Percentiles rank a stretch among this genome's conserved stretches.
phyloP scores from a whole-genome alignment of 2,797 vertebrate genomes.

The Xerus rutilus region DNA sequence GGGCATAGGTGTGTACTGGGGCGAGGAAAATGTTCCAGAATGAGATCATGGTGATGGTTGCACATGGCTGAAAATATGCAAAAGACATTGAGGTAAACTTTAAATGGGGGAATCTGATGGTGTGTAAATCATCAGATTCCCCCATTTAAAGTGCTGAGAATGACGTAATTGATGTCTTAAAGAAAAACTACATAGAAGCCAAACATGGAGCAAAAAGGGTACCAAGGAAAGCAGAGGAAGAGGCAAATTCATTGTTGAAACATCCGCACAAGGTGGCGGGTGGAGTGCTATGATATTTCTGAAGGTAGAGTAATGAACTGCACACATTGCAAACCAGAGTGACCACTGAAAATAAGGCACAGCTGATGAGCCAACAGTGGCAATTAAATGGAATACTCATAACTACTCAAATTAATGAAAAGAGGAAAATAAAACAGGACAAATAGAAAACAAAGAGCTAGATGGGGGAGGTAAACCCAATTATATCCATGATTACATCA shows the following conservation, averaged over 20 bases:
- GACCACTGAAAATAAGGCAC: not conserved
- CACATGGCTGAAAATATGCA: not conserved
- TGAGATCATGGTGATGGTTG: not conserved
- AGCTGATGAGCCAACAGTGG: not conserved
- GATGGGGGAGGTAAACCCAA: not conserved
- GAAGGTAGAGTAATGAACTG: not conserved
- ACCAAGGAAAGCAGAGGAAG: not conserved
- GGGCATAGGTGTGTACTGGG: not conserved
- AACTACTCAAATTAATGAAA: not conserved
- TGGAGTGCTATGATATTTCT: not conserved
- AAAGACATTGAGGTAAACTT: not conserved
- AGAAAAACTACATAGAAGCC: not conserved
- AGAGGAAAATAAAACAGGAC: not conserved
- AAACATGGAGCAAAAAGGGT: not conserved
- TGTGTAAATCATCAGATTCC: not conserved
- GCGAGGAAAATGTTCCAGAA: not conserved
- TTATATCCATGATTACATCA: not conserved
- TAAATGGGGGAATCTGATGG: not conserved
- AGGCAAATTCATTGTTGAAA: not conserved
- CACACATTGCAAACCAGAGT: not conserved
- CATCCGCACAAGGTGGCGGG: not conserved
- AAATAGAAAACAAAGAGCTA: constrained; percentile 1
- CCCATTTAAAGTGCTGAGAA: not conserved
- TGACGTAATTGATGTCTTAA: not conserved
- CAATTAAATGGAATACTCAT: not conserved